Conservation (phyloP, 2,888 invertebrate genomes). For the Zaprionus bogoriensis region DNA sequence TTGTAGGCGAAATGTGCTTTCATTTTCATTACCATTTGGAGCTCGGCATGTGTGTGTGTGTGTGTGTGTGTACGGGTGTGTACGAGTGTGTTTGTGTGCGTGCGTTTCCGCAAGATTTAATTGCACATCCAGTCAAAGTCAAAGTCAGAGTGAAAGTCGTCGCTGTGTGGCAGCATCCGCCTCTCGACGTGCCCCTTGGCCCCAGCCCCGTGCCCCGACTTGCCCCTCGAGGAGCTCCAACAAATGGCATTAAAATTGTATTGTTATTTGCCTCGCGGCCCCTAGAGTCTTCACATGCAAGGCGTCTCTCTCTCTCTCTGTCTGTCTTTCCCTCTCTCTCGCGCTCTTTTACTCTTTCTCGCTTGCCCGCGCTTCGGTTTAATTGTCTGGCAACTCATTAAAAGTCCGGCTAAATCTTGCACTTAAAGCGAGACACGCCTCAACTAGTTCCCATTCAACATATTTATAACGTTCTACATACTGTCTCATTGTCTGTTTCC, state of each 20-base stretch:
- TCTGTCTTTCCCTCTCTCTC: neutral
- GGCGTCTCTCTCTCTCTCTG: neutral
- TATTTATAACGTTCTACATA: constrained; percentile 27
- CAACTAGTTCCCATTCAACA: constrained; percentile 27
- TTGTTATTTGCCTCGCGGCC: constrained; percentile 54
- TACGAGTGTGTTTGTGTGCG: constrained; percentile 13
- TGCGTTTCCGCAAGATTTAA: constrained; percentile 63
- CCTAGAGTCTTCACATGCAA: neutral
- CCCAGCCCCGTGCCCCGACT: neutral
- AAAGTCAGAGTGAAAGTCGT: constrained; percentile 14
- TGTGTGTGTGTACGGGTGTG: constrained; percentile 16
- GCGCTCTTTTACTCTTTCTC: neutral
- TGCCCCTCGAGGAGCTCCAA: constrained; percentile 5
- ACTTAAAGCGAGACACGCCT: constrained; percentile 40
- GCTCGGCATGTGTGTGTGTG: constrained; percentile 2
- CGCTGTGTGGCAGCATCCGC: constrained; percentile 15
- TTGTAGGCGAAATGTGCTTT: constrained; percentile 21
- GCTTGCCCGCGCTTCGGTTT: constrained; percentile 27
- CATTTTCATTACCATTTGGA: constrained; percentile 37
- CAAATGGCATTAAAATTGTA: constrained; percentile 70
- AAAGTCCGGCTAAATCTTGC: constrained; percentile 56
- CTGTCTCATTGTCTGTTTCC: neutral
- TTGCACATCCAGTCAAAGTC: constrained; percentile 42
- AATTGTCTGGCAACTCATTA: constrained; percentile 77
- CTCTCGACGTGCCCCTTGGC: neutral